Base-by-base conservation (phyloP, 2,888 invertebrate genomes). In the Ischnura elegans region DNA sequence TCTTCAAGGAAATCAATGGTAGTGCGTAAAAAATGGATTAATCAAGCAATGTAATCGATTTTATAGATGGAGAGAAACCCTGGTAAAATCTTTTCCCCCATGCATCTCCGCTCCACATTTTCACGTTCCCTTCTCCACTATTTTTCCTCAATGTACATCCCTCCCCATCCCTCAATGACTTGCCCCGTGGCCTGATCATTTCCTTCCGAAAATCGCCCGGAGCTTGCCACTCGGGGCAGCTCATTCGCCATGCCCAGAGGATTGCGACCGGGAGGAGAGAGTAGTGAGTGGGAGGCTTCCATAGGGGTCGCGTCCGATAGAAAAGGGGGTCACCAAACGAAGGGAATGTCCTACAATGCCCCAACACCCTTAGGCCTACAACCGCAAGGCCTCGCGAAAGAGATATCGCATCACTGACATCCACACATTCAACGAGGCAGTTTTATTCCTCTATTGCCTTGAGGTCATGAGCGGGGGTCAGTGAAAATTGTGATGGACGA, bases 141-240 rank as follows among this genome's bases (percentile, higher is more conserved):
- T 43, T n/a, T n/a, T n/a, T 42, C 42, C 3, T 36, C 42, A 42
- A 0, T 43, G 6, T 42, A 0, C 45, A n/a, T 36, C 42, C 85
- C 25, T 85, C 43, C 45, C 85, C 36, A 19, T 6, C 21, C 43
- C 85, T 6, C 51, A 8, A 6, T 36, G 42, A 85, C 85, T 42
- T 45, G 21, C 85, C 85, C 85, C 21, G 43, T 21, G 43, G 21
- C 85, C 85, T 3, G 85, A 45, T 61, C 87, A 87, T 87, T 87
- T 87, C 87, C 87, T 87, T 87, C 55, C 51, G 87, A 55, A 87
- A 87, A 87, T 87, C 87, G 42, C 55, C 47, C 29, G 87, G 36
- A 46, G 46, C 85, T 21, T 85, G 8, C 43, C 36, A 42, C 42
- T 42, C 45, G 43, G 85, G 8, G 85, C 36, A 36, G 84, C 85